Evolutionary conservation across 2,113 vertebrate species (phyloP).

Genomic region (Lichenostomus cassidix): DNA sequence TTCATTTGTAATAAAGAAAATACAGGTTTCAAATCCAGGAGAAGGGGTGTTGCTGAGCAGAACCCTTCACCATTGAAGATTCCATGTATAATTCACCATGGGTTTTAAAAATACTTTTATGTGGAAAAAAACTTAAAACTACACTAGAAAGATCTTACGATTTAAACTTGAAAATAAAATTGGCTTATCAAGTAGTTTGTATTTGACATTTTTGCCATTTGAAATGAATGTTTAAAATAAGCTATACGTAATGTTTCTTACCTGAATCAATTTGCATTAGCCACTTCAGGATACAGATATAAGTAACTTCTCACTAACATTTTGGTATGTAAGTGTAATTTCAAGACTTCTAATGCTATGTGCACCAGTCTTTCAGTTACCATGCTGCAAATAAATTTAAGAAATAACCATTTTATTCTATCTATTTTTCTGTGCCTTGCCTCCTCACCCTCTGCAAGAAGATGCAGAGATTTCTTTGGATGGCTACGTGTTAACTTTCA

Average conservation of each 20-base stretch:
- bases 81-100: neutral
- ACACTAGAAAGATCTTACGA: neutral
- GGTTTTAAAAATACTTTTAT: neutral
- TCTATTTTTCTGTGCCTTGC: neutral
- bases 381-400: constrained; percentile 22
- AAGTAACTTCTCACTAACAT: neutral
- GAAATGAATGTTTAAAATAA: neutral
- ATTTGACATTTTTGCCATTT: neutral
- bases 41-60: neutral
- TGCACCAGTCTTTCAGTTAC: neutral
- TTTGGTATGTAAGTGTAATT: neutral
- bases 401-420: neutral
- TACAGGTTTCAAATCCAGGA: neutral
- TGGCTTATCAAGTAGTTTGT: neutral
- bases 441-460: neutral
- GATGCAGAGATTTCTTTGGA: neutral
- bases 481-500: neutral
- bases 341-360: neutral
- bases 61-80: neutral
- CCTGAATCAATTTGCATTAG: neutral
- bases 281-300: neutral
- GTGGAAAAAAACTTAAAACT: neutral
- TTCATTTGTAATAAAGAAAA: neutral
- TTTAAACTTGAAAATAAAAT: constrained; percentile 22
- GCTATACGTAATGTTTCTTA: neutral